A percentile compares a stretch with the other conserved stretches of the same genome.
These are phyloP conservation scores for Homarus americanus DNA, from an alignment of 1,140 invertebrate genomes.

Conservation along the genomic window DNA sequence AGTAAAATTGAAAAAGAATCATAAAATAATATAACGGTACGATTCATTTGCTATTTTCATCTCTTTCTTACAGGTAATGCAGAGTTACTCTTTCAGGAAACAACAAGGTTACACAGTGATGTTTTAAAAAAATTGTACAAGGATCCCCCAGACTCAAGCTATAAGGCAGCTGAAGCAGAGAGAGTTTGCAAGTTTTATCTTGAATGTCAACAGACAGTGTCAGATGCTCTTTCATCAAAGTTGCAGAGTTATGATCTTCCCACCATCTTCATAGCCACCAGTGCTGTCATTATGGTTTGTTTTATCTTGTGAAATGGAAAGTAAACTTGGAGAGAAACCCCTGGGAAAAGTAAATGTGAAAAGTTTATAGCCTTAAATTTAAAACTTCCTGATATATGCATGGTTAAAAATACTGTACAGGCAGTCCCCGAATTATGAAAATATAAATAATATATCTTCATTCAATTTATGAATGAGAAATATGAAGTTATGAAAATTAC, in stretches of 20 bases:
- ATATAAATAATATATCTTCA: too few species aligned
- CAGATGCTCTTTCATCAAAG: conserved; percentile 55
- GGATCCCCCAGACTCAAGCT: neutral
- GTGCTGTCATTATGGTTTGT: conserved; percentile 57
- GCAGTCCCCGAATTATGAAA: too few species aligned
- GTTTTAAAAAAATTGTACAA: conserved; percentile 19
- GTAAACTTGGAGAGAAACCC: too few species aligned
- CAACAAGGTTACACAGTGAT: conserved; percentile 40
- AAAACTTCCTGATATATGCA: too few species aligned
- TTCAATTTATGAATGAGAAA: too few species aligned
- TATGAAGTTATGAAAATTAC: too few species aligned
- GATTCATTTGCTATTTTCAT: neutral
- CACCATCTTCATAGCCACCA: conserved; percentile 34
- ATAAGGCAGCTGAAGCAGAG: conserved; percentile 16
- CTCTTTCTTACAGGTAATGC: conserved; percentile 23
- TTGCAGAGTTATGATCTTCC: conserved; percentile 66
- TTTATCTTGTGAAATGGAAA: too few species aligned
- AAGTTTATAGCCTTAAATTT: too few species aligned
- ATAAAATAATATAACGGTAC: too few species aligned
- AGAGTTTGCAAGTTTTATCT: conserved; percentile 51
- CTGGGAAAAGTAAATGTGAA: too few species aligned
- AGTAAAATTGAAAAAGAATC: too few species aligned
- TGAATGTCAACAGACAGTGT: conserved; percentile 47
- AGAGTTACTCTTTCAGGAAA: conserved; percentile 51
- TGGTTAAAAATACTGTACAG: too few species aligned